phyloP scores from a whole-genome alignment of 1,140 invertebrate species.

The Phymastichus coffea region DNA sequence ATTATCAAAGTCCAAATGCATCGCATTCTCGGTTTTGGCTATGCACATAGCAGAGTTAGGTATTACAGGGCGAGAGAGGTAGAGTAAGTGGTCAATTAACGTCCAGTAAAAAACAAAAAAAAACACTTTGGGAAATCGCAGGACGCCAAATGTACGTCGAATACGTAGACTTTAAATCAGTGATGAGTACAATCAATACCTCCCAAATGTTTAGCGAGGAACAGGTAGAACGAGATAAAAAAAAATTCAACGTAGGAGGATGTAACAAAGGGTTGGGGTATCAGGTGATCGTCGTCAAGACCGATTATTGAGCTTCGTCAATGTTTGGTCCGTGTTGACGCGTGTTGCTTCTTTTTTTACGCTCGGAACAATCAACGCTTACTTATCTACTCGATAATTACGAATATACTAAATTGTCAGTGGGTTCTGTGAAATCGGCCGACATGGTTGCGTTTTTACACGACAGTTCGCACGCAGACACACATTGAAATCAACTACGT shows the following conservation, averaged over 20 bases:
- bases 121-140: not conserved
- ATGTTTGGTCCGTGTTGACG: slow-evolving; percentile 1
- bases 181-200: not conserved
- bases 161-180: not conserved
- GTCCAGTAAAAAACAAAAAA: not conserved
- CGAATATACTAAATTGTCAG: not conserved
- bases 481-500: too few relatives aligned
- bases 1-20: too few relatives aligned
- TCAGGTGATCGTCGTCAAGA: slow-evolving; percentile 22
- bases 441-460: too few relatives aligned
- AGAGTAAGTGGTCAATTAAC: not conserved
- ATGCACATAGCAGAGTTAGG: slow-evolving; percentile 1
- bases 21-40: not conserved
- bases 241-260: not conserved
- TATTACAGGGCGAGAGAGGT: not conserved
- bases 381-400: not conserved
- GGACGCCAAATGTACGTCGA: slow-evolving; percentile 4
- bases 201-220: too few relatives aligned
- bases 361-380: not conserved
- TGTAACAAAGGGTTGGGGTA: not conserved
- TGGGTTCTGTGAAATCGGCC: too few relatives aligned
- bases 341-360: not conserved
- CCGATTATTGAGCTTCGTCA: not conserved
- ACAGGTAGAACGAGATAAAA: not conserved
- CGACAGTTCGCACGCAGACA: too few relatives aligned